These are phyloP conservation scores for Pluvianellus socialis DNA, from an alignment of 2,113 vertebrate genomes.

Conservation along the genomic window DNA sequence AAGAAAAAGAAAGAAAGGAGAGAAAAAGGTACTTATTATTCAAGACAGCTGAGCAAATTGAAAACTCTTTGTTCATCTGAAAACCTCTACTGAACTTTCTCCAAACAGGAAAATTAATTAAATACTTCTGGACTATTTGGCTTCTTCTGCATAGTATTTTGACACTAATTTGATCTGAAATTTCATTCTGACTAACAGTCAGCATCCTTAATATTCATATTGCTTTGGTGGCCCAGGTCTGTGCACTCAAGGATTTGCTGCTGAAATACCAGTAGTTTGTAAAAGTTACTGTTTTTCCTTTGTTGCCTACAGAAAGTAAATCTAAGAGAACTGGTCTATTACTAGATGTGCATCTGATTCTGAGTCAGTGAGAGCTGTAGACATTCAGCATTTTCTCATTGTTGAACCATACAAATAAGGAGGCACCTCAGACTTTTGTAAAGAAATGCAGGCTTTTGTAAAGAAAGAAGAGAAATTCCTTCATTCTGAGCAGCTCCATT, in stretches of 20 bases:
- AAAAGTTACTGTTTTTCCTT: neutral
- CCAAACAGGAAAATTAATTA: slow-evolving; percentile 51
- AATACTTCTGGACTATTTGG: neutral
- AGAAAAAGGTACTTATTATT: slow-evolving; percentile 1
- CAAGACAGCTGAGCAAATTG: slow-evolving; percentile 41
- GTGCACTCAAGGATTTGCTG: neutral
- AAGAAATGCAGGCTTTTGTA: neutral
- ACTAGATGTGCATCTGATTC: neutral
- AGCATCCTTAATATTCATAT: slow-evolving; percentile 8
- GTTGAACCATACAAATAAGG: neutral
- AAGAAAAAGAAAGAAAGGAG: fast-evolving
- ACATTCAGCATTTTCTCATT: neutral
- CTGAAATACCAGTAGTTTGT: neutral
- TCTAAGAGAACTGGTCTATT: neutral
- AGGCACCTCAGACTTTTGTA: neutral
- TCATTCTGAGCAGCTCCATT: neutral
- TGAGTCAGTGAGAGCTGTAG: neutral
- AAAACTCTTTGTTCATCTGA: slow-evolving; percentile 45
- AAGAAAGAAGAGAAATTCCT: neutral
- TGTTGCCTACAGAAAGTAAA: neutral
- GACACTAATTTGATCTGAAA: slow-evolving; percentile 44
- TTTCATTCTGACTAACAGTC: slow-evolving; percentile 22
- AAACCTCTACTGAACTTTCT: slow-evolving; percentile 24
- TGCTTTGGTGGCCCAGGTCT: neutral
- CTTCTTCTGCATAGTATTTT: neutral